phyloP scores from a whole-genome alignment of 2,113 vertebrate genomes.

The Tympanuchus pallidicinctus region DNA sequence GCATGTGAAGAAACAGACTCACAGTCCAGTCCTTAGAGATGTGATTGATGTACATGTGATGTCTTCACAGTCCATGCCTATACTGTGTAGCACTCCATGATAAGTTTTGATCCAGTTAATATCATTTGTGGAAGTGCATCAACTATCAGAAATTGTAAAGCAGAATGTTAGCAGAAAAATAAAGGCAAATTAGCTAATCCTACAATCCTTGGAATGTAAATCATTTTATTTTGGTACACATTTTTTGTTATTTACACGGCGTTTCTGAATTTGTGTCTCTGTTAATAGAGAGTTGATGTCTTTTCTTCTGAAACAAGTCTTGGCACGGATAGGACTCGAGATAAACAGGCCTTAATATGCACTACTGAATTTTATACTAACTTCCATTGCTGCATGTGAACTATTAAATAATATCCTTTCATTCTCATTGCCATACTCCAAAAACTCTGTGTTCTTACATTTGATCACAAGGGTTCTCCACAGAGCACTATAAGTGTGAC shows the following conservation, averaged over 20 bases:
- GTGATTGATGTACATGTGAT: neutral
- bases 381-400: neutral
- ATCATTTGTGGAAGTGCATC: neutral
- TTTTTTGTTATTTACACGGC: neutral
- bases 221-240: neutral
- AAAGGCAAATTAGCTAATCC: neutral
- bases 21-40: neutral
- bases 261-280: neutral
- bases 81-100: neutral
- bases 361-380: neutral
- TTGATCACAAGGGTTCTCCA: neutral
- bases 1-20: neutral
- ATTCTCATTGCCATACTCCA: neutral
- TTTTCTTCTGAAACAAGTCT: neutral
- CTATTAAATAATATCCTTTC: neutral
- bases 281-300: neutral
- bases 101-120: neutral
- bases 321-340: neutral
- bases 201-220: neutral
- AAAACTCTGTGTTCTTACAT: neutral
- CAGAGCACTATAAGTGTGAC: neutral
- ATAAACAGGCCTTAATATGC: neutral
- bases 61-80: neutral
- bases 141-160: neutral
- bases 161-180: neutral